Percentiles rank a stretch among this genome's conserved stretches.
These are phyloP conservation scores for Taeniopygia guttata DNA, from an alignment of 2,797 vertebrate genomes.

Conservation along the genomic window DNA sequence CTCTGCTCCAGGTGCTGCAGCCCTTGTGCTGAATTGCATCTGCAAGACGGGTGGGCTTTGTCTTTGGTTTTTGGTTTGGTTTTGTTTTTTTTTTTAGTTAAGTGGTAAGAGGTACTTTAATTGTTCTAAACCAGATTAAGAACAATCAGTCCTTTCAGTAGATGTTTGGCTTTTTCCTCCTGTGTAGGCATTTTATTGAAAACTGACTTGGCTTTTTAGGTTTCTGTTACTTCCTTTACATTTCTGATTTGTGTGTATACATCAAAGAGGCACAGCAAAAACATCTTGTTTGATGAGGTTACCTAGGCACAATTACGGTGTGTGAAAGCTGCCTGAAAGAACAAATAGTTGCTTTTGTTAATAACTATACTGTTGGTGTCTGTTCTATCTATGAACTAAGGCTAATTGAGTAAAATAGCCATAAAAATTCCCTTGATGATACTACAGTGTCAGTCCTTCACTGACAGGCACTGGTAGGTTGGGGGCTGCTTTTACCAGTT, in stretches of 20 bases:
- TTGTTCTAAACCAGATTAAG: not conserved
- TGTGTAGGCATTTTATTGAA: not conserved
- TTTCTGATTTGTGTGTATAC: not conserved
- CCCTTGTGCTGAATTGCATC: not conserved
- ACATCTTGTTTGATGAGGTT: not conserved
- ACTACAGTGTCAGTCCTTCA: not conserved
- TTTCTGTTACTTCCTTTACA: not conserved
- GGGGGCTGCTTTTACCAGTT: not conserved
- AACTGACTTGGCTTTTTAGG: not conserved
- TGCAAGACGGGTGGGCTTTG: not conserved
- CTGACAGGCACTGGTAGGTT: not conserved
- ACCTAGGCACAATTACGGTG: not conserved
- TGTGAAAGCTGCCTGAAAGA: not conserved
- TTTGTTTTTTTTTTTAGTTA: not conserved
- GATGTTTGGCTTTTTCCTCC: not conserved
- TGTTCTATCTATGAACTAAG: not conserved
- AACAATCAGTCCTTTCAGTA: not conserved
- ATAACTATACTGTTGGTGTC: not conserved
- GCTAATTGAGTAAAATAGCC: not conserved
- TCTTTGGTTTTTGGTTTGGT: not conserved
- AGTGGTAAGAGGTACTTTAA: not conserved
- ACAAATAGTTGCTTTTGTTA: not conserved
- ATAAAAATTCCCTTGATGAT: not conserved
- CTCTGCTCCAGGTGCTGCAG: not conserved
- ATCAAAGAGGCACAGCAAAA: not conserved